Evolutionary conservation across 2,888 invertebrate genomes (phyloP).

Genomic region (Acleris sparsana): DNA sequence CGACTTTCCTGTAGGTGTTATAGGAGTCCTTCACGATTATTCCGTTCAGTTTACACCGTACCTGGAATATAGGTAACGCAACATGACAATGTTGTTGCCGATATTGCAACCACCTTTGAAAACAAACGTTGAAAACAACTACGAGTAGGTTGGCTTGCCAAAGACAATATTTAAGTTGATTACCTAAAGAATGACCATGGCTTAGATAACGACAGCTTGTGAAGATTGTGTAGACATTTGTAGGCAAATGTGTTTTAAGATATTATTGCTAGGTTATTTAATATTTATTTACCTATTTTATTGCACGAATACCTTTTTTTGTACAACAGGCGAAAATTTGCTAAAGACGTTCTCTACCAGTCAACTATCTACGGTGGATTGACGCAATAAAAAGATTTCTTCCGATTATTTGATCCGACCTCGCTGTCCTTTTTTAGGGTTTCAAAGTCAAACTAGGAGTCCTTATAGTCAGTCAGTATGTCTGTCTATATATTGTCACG

Average conservation of each 20-base stretch:
- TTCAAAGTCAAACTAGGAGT: too few species aligned
- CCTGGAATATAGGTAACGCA: background rate
- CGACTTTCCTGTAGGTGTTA: too few species aligned
- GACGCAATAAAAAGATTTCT: too few species aligned
- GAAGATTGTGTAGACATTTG: background rate
- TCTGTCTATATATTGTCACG: too few species aligned
- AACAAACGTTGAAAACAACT: slow-evolving; percentile 2
- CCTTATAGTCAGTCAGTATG: too few species aligned
- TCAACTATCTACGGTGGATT: too few species aligned
- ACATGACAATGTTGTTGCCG: slow-evolving; percentile 9
- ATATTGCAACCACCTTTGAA: slow-evolving; percentile 21
- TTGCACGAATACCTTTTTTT: background rate
- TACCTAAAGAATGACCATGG: slow-evolving; percentile 16
- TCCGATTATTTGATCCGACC: too few species aligned
- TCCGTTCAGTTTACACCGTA: background rate
- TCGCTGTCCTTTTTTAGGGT: too few species aligned
- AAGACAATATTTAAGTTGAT: slow-evolving; percentile 32
- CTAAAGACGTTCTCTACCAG: too few species aligned
- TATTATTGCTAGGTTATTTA: too few species aligned
- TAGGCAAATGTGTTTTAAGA: background rate
- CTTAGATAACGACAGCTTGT: background rate
- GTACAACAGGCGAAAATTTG: too few species aligned
- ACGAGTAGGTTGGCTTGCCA: slow-evolving; percentile 18
- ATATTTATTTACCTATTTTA: too few species aligned
- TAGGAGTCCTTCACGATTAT: background rate